phyloP scores from a whole-genome alignment of 2,113 vertebrate genomes.

The Corythoichthys haematopterus region DNA sequence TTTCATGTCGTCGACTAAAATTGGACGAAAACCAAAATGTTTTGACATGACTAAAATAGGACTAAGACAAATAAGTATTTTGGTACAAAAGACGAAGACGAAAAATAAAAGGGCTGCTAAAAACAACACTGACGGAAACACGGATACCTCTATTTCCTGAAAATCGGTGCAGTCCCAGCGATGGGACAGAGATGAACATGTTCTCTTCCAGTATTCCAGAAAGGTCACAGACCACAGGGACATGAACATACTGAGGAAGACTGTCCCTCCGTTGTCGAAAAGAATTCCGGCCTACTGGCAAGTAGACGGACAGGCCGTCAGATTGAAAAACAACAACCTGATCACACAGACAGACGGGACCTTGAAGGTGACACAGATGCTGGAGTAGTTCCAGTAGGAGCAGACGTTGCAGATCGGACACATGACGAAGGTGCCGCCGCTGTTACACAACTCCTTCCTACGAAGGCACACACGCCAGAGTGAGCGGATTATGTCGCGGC shows the following conservation, averaged over 20 bases:
- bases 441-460: constrained; percentile 75
- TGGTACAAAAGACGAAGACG: too few relatives aligned
- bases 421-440: constrained; percentile 65
- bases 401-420: constrained; percentile 76
- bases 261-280: constrained; percentile 75
- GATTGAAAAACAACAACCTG: not conserved
- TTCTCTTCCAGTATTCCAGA: constrained; percentile 79
- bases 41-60: too few relatives aligned
- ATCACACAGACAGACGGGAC: constrained; percentile 31
- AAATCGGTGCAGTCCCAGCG: constrained; percentile 79
- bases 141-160: constrained; percentile 68
- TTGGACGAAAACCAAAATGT: too few relatives aligned
- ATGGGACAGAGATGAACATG: constrained; percentile 66
- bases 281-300: constrained; percentile 68
- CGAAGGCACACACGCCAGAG: constrained; percentile 22
- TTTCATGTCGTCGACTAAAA: too few relatives aligned
- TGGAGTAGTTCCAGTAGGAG: constrained; percentile 74
- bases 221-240: constrained; percentile 79
- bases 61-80: too few relatives aligned
- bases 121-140: not conserved
- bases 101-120: too few relatives aligned
- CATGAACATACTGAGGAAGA: constrained; percentile 80
- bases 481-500: too few relatives aligned
- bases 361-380: constrained; percentile 79
- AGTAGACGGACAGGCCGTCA: not conserved